phyloP scores from a whole-genome alignment of 2,888 invertebrate species.

The Drosophila kambysellisi region DNA sequence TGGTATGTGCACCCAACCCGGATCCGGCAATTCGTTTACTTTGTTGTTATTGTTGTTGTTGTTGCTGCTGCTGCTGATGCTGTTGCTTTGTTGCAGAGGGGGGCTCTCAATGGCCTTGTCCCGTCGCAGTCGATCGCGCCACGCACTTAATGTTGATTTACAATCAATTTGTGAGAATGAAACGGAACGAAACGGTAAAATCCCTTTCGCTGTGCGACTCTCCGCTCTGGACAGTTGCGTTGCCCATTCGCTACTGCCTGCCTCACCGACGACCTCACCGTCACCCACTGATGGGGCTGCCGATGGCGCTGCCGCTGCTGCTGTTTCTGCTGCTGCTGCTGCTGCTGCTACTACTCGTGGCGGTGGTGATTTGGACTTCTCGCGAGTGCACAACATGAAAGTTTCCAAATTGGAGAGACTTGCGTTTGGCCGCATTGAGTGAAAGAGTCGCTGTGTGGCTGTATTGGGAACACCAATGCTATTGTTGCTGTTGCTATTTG shows the following conservation, averaged over 20 bases:
- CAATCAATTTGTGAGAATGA: slow-evolving; percentile 95
- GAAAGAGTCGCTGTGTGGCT: slow-evolving; percentile 58
- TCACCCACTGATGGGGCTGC: slow-evolving; percentile 47
- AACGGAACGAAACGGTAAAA: slow-evolving; percentile 91
- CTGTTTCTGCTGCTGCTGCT: slow-evolving; percentile 6
- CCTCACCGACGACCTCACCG: slow-evolving; percentile 27
- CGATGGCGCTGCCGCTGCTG: slow-evolving; percentile 1
- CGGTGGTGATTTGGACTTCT: slow-evolving; percentile 80
- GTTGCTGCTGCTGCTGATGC: slow-evolving; percentile 55
- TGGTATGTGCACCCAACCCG: slow-evolving; percentile 81
- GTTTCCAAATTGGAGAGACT: slow-evolving; percentile 84
- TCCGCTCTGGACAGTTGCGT: slow-evolving; percentile 87
- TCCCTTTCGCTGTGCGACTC: slow-evolving; percentile 87
- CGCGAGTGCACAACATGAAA: slow-evolving; percentile 74
- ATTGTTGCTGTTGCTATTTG: slow-evolving; percentile 56
- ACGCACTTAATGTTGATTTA: slow-evolving; percentile 84
- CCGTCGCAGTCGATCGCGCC: slow-evolving; percentile 81
- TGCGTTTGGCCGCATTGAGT: slow-evolving; percentile 79
- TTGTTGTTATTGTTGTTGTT: slow-evolving; percentile 45
- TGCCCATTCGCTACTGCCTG: slow-evolving; percentile 79
- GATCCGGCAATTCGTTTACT: slow-evolving; percentile 44
- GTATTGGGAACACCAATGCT: slow-evolving; percentile 32
- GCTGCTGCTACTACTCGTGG: slow-evolving; percentile 37
- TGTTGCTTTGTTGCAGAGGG: slow-evolving; percentile 48
- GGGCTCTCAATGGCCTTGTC: slow-evolving; percentile 81